Base-by-base conservation (phyloP, 2,888 invertebrate genomes). In the Cheilosia impressa region DNA sequence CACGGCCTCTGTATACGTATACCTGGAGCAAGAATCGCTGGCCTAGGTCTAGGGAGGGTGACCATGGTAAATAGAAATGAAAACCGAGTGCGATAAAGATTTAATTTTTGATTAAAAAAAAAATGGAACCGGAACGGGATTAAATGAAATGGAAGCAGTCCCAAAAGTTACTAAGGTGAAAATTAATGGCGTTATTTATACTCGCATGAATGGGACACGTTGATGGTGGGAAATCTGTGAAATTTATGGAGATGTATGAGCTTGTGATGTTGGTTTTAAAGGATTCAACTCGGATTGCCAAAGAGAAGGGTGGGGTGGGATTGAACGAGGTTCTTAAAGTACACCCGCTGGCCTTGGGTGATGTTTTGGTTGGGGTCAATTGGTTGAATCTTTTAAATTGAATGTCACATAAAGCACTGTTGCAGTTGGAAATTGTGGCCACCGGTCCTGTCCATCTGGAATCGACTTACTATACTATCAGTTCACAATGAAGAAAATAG, bases 91-190 rank as follows among this genome's bases (percentile, higher is more conserved):
- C 19, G 45, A 57, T 68, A 57, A 68, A 68, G 57, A 68, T 68
- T 57, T 57, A 31, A 57, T 68, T 58, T 47, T 38, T 71, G 58
- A 71, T 71, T 47, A 47, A 71, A 71, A 38, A 71, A 47, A 58
- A 22, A 57, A 69, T 38, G n/a, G 15, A 45, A 69, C 2, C 10
- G 47, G 31, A 45, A 69, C 5, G 22, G 69, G 69, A 71, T 71
- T 58, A 58, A 58, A 71, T 58, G 34, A 24, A 71, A 71, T 47
- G 47, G 34, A 71, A 58, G 45, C 31, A 58, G 34, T 71, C 38
- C 47, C n/a, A 19, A 27, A 38, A 71, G 58, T 45, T 31, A 57
- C 43, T 55, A 55, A 24, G 55, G 47, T 71, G 69, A 47, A 69
- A 57, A 58, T 58, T 24, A 57, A 69, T 58, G 45, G 47, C 19